Conservation (phyloP, 2,797 vertebrate genomes). For the Alexandromys oeconomus region DNA sequence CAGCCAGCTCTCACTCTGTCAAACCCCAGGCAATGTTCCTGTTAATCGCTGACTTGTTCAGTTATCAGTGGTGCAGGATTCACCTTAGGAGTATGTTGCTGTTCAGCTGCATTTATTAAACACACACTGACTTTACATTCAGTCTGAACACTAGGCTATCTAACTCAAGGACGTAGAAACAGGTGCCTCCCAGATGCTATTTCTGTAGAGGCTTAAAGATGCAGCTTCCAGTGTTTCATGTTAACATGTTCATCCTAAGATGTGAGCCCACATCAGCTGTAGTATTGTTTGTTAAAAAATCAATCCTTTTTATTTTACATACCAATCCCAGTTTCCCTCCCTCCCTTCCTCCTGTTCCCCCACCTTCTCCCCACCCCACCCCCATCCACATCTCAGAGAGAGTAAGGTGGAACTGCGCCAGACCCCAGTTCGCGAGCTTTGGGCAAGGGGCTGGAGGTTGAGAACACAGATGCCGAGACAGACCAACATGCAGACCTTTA, state of each 20-base stretch:
- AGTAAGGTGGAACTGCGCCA: no score
- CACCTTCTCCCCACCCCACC: no score
- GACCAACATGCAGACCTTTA: no score
- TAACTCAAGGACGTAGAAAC: neutral
- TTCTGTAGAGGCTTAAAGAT: neutral
- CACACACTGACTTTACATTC: neutral
- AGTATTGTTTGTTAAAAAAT: neutral
- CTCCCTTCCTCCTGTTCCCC: no score
- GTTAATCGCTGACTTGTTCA: constrained; percentile 80
- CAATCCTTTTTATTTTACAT: no score
- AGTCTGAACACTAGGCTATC: constrained; percentile 24
- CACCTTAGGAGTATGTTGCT: constrained; percentile 84
- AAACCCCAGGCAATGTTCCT: constrained; percentile 79
- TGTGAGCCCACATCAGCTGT: rapidly evolving
- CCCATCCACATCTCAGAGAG: no score
- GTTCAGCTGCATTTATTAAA: constrained; percentile 49
- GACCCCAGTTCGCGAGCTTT: no score
- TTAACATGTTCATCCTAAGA: neutral
- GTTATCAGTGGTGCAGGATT: constrained; percentile 81
- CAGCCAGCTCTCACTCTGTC: constrained; percentile 72
- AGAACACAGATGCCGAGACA: no score
- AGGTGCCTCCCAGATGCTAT: neutral
- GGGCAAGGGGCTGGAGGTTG: no score
- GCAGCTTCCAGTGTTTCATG: neutral
- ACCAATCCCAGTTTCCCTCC: no score